Percentiles rank a stretch among this genome's conserved stretches.
Evolutionary conservation across 2,113 vertebrate genomes (phyloP).

Genomic region (Gulo gulo): DNA sequence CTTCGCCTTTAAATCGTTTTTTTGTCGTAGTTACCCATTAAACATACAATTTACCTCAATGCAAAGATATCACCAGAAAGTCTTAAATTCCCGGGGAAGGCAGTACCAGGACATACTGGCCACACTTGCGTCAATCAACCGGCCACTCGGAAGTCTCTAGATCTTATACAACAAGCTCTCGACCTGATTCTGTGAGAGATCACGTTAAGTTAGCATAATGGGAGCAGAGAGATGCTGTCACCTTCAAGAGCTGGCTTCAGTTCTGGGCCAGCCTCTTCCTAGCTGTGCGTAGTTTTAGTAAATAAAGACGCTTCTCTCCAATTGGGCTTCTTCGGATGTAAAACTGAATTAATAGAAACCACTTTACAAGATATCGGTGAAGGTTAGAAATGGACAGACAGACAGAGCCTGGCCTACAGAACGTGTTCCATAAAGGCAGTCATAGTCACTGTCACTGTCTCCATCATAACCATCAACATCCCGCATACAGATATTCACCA

Average conservation of each 20-base stretch:
- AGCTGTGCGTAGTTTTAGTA: not conserved
- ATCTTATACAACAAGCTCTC: too few relatives aligned
- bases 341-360: not conserved
- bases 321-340: not conserved
- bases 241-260: not conserved
- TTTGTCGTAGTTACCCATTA: not conserved
- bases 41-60: not conserved
- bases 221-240: not conserved
- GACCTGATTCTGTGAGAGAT: not conserved
- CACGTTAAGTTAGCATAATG: rapidly evolving
- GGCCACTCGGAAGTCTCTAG: not conserved
- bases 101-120: rapidly evolving
- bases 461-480: too few relatives aligned
- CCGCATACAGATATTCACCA: rapidly evolving
- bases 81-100: not conserved
- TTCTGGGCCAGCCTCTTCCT: not conserved
- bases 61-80: not conserved
- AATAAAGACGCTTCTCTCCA: not conserved
- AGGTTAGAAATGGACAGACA: not conserved
- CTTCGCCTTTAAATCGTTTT: not conserved
- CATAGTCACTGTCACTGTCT: too few relatives aligned
- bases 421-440: rapidly evolving
- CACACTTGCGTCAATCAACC: too few relatives aligned
- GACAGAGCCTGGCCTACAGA: not conserved
- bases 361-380: not conserved